phyloP scores from a whole-genome alignment of 2,888 invertebrate genomes.

The Ochropleura plecta region DNA sequence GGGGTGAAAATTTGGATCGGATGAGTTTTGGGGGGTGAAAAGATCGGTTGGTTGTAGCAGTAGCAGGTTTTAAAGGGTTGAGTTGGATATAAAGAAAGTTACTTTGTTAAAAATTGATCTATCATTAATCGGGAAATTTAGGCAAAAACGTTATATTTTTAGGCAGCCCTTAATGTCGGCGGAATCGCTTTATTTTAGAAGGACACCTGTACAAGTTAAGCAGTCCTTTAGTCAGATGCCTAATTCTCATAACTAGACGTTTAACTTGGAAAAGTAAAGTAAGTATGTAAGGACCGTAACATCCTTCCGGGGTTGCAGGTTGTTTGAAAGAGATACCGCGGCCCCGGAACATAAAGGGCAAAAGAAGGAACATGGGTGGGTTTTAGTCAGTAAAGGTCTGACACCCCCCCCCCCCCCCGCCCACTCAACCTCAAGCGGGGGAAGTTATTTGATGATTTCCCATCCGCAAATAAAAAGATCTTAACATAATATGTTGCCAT shows the following conservation, averaged over 20 bases:
- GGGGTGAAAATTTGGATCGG: slow-evolving; percentile 12
- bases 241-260: not conserved
- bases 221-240: not conserved
- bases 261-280: not conserved
- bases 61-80: slow-evolving; percentile 1
- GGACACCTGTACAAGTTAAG: not conserved
- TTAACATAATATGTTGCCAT: not conserved
- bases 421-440: too few relatives aligned
- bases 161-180: too few relatives aligned
- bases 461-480: too few relatives aligned
- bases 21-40: not conserved
- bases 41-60: not conserved
- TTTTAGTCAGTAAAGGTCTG: too few relatives aligned
- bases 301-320: too few relatives aligned
- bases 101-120: slow-evolving; percentile 17
- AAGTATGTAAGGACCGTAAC: not conserved
- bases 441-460: too few relatives aligned
- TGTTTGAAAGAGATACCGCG: too few relatives aligned
- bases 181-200: not conserved
- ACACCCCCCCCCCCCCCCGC: too few relatives aligned
- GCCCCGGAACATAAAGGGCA: too few relatives aligned
- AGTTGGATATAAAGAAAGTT: slow-evolving; percentile 18
- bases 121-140: not conserved
- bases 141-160: not conserved
- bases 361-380: too few relatives aligned